Evolutionary conservation across 1,140 invertebrate genomes (phyloP), one percentile per base, ranked within the genome.

Genomic region (Eriocheir sinensis): DNA sequence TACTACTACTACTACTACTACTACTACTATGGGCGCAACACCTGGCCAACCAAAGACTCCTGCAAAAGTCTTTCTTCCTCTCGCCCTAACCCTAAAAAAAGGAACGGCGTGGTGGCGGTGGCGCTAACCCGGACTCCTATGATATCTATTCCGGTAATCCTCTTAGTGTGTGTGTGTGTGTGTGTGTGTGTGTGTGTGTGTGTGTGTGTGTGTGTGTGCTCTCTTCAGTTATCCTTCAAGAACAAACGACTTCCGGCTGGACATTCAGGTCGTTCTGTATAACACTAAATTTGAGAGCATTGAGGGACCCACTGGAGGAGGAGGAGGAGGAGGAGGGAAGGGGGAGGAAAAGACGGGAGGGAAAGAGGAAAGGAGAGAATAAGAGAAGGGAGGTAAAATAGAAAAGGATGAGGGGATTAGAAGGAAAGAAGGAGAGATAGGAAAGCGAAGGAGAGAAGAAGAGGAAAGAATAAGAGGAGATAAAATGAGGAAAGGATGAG

Each of bases 111-210:
- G n/a, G n/a, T n/a, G 60, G 60, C 60, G 3, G 60, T n/a, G 27
- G 27, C 27, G 27, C 60, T 72, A n/a, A 72, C 60, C 60, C 60
- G 2, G 0, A 72, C 27, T 72, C 60, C 6, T 72, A 72, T 72
- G 60, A 72, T 72, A 72, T 72, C 60, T 72, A 4, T 72, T 72
- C 27, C n/a, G 0, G 17, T n/a, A 72, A 72, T n/a, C 44, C 38
- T 15, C 44, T 48, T 48, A 72, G 60, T 72, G 60, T 72, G 60
- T 72, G 60, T 72, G 60, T 53, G 60, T 72, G 60, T 27, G 27
- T 72, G 17, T 72, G 60, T 72, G 60, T 72, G 60, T 72, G 17
- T 72, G 60, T 72, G 60, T 72, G 48, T 72, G 60, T 72, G 60
- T 72, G 60, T 72, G 60, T 72, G n/a, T n/a, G n/a, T n/a, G n/a